phyloP scores from a whole-genome alignment of 2,888 invertebrate species.

The Adelognathus sp. region DNA sequence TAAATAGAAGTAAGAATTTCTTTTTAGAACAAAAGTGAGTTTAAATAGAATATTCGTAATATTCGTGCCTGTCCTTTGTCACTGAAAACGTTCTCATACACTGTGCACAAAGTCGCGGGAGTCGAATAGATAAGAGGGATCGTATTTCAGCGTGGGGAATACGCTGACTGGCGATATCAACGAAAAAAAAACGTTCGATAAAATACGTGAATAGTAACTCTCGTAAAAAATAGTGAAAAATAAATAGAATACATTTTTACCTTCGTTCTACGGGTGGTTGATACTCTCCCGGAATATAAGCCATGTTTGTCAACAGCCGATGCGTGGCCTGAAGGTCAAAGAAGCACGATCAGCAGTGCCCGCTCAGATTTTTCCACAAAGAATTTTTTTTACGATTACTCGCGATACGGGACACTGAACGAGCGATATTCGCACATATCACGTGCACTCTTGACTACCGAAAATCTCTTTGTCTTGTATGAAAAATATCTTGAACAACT shows the following conservation, averaged over 20 bases:
- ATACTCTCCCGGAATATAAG: not conserved
- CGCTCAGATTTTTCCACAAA: not conserved
- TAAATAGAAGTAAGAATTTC: no score
- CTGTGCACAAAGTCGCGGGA: not conserved
- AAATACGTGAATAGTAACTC: not conserved
- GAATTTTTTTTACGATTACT: not conserved
- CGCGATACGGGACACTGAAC: not conserved
- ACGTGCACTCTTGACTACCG: not conserved
- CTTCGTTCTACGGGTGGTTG: conserved; percentile 11
- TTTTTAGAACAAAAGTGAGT: no score
- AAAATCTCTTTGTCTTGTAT: not conserved
- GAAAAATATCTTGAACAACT: not conserved
- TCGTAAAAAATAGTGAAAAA: not conserved
- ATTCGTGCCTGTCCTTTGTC: no score
- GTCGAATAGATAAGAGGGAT: not conserved
- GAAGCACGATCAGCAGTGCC: not conserved
- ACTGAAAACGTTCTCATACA: not conserved
- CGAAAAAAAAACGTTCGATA: not conserved
- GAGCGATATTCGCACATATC: not conserved
- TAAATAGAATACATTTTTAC: not conserved
- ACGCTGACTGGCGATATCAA: not conserved
- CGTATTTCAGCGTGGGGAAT: not conserved
- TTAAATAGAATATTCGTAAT: no score
- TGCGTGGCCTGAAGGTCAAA: not conserved
- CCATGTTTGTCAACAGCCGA: conserved; percentile 3